Evolutionary conservation across 2,113 vertebrate genomes (phyloP).

Genomic region (Axis porcinus): DNA sequence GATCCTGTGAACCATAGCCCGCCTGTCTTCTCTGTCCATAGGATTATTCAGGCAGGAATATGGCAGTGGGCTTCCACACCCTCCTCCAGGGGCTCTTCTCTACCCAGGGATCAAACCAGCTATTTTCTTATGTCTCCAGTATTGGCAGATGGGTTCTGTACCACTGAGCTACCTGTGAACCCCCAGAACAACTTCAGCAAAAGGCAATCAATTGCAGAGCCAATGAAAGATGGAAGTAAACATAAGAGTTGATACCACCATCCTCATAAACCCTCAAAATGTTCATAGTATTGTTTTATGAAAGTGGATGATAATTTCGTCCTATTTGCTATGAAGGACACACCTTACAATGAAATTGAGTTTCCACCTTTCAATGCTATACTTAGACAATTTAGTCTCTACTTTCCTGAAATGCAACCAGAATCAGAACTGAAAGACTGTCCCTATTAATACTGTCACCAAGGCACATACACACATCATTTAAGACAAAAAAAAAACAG

Average conservation of each 20-base stretch:
- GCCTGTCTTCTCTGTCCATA: neutral
- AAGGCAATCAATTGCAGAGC: neutral
- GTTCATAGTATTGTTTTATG: neutral
- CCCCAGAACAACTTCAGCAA: neutral
- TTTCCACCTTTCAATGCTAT: neutral
- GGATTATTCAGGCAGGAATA: neutral
- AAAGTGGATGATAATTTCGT: neutral
- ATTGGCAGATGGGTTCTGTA: neutral
- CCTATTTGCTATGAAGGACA: neutral
- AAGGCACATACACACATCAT: neutral
- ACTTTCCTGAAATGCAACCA: constrained; percentile 14
- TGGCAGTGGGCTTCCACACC: neutral
- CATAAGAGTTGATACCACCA: neutral
- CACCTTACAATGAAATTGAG: neutral
- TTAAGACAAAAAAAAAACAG: neutral
- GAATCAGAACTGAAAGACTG: neutral
- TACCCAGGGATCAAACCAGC: neutral
- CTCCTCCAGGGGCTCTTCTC: neutral
- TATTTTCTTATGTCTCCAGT: neutral
- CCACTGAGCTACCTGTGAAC: neutral
- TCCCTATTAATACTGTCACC: neutral
- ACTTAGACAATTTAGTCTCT: neutral
- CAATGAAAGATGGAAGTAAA: neutral
- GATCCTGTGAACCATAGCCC: neutral
- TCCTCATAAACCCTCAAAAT: neutral